Evolutionary conservation across 2,797 vertebrate species (phyloP), one percentile per base, ranked within the genome.

Genomic region (Prunella strophiata): DNA sequence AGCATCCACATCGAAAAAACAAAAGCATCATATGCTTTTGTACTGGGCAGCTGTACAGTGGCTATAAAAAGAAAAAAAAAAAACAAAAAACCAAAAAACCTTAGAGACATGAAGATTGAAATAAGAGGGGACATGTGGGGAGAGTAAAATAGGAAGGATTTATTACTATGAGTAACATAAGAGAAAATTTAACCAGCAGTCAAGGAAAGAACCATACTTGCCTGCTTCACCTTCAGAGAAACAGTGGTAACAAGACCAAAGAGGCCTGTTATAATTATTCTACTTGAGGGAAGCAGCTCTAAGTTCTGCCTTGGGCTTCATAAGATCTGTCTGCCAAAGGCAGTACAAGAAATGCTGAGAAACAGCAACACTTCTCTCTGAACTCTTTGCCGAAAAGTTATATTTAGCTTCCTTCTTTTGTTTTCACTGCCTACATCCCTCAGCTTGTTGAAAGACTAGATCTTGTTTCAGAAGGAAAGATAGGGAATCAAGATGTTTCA

Each of bases 101-200:
- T 89, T 80, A 32, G 7, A 78, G 30, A 85, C 2, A 26, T 22
- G 5, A 14, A 20, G 9, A 93, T 59, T 43, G 27, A 90, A 75
- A 83, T 32, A 48, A 38, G 25, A 32, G 2, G 3, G 12, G 12
- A 5, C 2, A 16, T 0, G 0, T 8, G 2, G 4, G 5, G 5
- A 75, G 4, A 63, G 2, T 51, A 57, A 91, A 86, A 76, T 34
- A 86, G 62, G 36, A 91, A 34, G 13, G 1, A 61, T 52, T 90
- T 68, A n/a, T 73, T 18, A 17, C 19, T 79, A 6, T 1, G 0
- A 51, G 16, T 79, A 51, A 57, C 65, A 45, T 32, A 77, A 52
- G 20, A 85, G 16, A 77, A 86, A 76, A 79, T 40, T 19, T 72
- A 61, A 84, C 42, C 10, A 85, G 25, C 8, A 88, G 48, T 29